phyloP scores from a whole-genome alignment of 2,888 invertebrate genomes.

The Willowsia nigromaculata region DNA sequence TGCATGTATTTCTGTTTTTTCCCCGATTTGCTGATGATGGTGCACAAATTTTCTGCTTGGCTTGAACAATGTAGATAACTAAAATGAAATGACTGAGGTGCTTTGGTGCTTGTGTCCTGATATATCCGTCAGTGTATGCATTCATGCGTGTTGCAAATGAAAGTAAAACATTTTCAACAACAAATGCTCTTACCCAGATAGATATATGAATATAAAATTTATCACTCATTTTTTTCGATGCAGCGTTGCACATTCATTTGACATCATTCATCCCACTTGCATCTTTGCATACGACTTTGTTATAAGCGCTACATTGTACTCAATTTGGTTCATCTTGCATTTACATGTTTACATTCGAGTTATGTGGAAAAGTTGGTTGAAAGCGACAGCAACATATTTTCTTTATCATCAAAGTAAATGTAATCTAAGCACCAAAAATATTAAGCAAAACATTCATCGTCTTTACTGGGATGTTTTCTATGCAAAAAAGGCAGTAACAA shows the following conservation, averaged over 20 bases:
- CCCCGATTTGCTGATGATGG: not conserved
- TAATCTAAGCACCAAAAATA: no score
- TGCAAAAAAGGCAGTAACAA: no score
- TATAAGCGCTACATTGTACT: no score
- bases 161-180: not conserved
- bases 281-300: not conserved
- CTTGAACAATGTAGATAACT: not conserved
- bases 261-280: not conserved
- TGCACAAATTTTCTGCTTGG: not conserved
- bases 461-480: no score
- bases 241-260: not conserved
- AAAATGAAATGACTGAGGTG: not conserved
- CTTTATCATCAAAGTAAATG: no score
- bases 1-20: not conserved
- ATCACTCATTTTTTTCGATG: not conserved
- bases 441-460: no score
- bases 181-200: not conserved
- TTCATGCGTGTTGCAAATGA: not conserved
- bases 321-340: conserved; percentile 1
- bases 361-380: no score
- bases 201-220: not conserved
- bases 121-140: not conserved
- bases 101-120: not conserved
- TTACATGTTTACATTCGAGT: not conserved
- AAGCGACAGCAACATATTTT: no score